phyloP scores from a whole-genome alignment of 1,140 invertebrate genomes.

The Limonius californicus region DNA sequence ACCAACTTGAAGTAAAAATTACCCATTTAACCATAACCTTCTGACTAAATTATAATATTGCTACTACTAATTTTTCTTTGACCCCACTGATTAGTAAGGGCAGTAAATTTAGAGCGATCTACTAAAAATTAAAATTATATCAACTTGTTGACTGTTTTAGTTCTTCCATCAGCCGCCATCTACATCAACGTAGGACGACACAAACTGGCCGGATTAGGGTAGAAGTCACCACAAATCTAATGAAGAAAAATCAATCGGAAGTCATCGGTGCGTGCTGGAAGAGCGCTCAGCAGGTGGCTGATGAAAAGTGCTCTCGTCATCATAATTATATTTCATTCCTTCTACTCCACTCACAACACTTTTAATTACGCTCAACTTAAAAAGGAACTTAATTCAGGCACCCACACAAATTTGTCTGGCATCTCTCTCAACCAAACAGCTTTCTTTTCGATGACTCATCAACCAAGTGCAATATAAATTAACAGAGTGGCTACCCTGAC shows the following conservation, averaged over 20 bases:
- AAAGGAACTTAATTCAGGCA: conserved; percentile 33
- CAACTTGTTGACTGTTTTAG: too few species aligned
- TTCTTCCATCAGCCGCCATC: too few species aligned
- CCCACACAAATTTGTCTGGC: conserved; percentile 20
- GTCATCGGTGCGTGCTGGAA: conserved; percentile 5
- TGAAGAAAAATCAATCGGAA: conserved; percentile 12
- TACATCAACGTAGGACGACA: too few species aligned
- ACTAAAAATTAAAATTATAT: too few species aligned
- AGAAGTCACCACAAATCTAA: background rate
- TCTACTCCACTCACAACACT: conserved; percentile 33
- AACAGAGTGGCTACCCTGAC: conserved; percentile 3
- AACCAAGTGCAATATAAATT: conserved; percentile 6
- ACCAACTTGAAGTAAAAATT: too few species aligned
- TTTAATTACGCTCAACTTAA: conserved; percentile 34
- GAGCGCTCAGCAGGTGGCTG: conserved; percentile 33
- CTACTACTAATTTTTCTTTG: too few species aligned
- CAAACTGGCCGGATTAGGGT: background rate
- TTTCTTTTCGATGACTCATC: conserved; percentile 22
- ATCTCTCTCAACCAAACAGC: conserved; percentile 18
- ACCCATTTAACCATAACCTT: too few species aligned
- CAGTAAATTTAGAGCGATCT: too few species aligned
- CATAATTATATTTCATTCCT: conserved; percentile 36
- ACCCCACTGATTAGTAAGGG: too few species aligned
- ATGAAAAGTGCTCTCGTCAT: conserved; percentile 33
- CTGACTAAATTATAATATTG: too few species aligned